Evolutionary conservation across 2,888 invertebrate genomes (phyloP).

Genomic region (Cyrtodaria siliqua): DNA sequence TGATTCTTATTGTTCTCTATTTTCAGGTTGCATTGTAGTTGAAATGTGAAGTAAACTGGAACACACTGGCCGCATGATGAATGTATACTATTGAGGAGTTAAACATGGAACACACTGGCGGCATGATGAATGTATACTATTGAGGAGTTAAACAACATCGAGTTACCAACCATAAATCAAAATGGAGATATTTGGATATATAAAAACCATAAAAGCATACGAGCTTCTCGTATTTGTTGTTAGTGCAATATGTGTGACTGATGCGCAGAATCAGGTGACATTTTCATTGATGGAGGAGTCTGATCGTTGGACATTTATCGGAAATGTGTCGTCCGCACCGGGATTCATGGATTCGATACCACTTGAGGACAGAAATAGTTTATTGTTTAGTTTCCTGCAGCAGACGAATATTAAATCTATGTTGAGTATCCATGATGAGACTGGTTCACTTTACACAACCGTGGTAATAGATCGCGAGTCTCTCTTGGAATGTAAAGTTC

Average conservation of each 20-base stretch:
- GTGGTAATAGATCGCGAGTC: constrained; percentile 67
- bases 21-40: no score
- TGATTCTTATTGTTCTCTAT: no score
- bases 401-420: constrained; percentile 60
- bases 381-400: constrained; percentile 55
- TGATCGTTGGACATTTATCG: constrained; percentile 44
- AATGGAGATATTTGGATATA: neutral
- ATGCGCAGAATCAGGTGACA: constrained; percentile 48
- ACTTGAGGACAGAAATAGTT: constrained; percentile 34
- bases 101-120: no score
- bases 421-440: constrained; percentile 58
- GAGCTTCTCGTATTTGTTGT: constrained; percentile 1
- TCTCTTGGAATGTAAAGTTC: constrained; percentile 51
- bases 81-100: no score
- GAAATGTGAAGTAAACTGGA: no score
- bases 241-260: constrained; percentile 13
- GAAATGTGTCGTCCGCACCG: constrained; percentile 57
- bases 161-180: no score
- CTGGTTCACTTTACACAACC: constrained; percentile 62
- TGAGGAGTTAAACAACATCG: no score
- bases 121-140: no score
- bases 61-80: no score
- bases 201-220: no score
- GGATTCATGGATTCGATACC: constrained; percentile 50
- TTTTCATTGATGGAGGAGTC: constrained; percentile 43